Percentiles rank a stretch among this genome's conserved stretches.
Conservation (phyloP, 1,140 invertebrate species). For the Drosophila tropicalis region DNA sequence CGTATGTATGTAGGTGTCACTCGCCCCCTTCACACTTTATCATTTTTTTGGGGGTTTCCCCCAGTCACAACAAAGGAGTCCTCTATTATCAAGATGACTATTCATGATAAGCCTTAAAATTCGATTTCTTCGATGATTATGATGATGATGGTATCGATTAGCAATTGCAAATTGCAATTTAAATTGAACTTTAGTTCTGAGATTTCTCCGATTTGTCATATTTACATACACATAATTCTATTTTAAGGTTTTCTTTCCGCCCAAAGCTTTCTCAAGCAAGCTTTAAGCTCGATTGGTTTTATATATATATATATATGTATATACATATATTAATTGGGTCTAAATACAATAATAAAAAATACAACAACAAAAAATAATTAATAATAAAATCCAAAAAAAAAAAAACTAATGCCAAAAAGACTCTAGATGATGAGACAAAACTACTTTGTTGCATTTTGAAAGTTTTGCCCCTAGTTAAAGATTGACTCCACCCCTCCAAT, state of each 20-base stretch:
- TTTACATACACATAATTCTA: constrained; percentile 13
- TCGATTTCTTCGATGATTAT: not conserved
- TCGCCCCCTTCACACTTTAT: not conserved
- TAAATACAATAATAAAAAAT: constrained; percentile 10
- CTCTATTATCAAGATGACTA: not conserved
- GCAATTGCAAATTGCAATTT: not conserved
- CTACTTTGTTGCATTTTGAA: not conserved
- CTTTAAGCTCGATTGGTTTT: constrained; percentile 11
- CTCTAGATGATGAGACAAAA: not conserved
- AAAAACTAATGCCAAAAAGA: too few species aligned
- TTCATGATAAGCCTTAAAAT: not conserved
- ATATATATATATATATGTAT: too few species aligned
- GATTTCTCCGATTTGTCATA: constrained; percentile 2
- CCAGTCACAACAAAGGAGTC: not conserved
- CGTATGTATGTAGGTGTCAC: constrained; percentile 1
- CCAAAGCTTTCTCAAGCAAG: constrained; percentile 8
- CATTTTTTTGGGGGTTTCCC: not conserved
- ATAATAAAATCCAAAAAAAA: not conserved
- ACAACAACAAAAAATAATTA: not conserved
- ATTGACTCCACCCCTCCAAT: too few species aligned
- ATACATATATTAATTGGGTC: constrained; percentile 3
- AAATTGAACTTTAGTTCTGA: not conserved
- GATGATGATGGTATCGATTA: not conserved
- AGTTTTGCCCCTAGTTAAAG: not conserved
- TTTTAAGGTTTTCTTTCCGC: constrained; percentile 5